phyloP scores from a whole-genome alignment of 2,888 invertebrate genomes.

The Cataglyphis altisquamis region DNA sequence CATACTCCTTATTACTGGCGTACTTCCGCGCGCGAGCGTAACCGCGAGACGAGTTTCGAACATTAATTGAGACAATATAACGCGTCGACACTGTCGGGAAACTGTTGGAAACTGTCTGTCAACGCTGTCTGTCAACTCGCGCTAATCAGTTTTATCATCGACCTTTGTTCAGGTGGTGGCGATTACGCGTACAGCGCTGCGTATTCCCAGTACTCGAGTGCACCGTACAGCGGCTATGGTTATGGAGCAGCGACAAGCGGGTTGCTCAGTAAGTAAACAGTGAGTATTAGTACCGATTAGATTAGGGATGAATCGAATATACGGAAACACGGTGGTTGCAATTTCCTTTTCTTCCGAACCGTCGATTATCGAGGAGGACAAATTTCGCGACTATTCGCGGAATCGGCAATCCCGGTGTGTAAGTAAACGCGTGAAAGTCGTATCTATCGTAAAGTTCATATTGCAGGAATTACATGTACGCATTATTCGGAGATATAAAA shows the following conservation, averaged over 20 bases:
- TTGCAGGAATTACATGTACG: neutral
- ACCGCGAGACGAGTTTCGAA: neutral
- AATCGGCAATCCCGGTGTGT: neutral
- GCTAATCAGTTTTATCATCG: slow-evolving; percentile 44
- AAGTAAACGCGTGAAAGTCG: slow-evolving; percentile 9
- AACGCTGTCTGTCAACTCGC: neutral
- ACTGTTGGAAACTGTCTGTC: neutral
- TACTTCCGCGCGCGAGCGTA: slow-evolving; percentile 14
- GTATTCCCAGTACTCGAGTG: slow-evolving; percentile 92
- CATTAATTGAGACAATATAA: slow-evolving; percentile 19
- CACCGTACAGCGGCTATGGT: slow-evolving; percentile 90
- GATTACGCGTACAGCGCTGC: slow-evolving; percentile 92
- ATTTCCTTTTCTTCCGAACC: neutral
- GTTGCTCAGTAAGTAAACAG: slow-evolving; percentile 91
- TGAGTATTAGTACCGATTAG: slow-evolving; percentile 88
- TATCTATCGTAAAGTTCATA: neutral
- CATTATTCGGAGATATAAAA: neutral
- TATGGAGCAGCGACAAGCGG: slow-evolving; percentile 90
- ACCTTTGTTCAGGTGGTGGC: slow-evolving; percentile 87
- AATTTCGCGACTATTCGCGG: neutral
- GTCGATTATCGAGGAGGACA: neutral
- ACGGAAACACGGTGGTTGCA: slow-evolving; percentile 51
- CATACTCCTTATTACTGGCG: neutral
- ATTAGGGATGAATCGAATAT: slow-evolving; percentile 77
- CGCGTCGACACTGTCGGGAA: neutral